phyloP scores from a whole-genome alignment of 2,113 vertebrate genomes.

The Hystrix brachyura region DNA sequence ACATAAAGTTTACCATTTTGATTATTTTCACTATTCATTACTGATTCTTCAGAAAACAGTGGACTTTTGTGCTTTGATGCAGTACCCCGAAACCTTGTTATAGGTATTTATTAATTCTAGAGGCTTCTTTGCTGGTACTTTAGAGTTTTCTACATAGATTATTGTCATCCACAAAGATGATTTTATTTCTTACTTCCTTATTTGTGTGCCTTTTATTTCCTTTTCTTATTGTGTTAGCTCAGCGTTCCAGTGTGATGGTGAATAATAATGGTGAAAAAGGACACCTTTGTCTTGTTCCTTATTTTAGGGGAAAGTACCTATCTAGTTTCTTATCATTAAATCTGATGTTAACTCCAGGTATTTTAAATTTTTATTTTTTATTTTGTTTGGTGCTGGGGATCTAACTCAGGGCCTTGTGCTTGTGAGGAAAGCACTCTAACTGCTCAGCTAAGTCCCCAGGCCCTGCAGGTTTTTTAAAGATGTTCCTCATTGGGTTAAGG shows the following conservation, averaged over 20 bases:
- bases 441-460: too few relatives aligned
- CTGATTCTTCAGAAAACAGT: not conserved
- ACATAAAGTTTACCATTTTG: not conserved
- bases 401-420: too few relatives aligned
- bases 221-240: not conserved
- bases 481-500: too few relatives aligned
- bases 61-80: not conserved
- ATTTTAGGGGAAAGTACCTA: not conserved
- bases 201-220: too few relatives aligned
- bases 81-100: not conserved
- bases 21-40: not conserved
- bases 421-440: too few relatives aligned
- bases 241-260: not conserved
- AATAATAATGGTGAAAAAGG: not conserved
- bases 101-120: not conserved
- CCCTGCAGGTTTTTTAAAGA: too few relatives aligned
- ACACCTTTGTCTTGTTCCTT: not conserved
- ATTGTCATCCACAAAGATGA: too few relatives aligned
- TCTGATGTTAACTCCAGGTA: not conserved
- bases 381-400: too few relatives aligned
- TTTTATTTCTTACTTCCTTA: too few relatives aligned
- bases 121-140: not conserved
- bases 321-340: not conserved
- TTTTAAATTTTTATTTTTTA: not conserved
- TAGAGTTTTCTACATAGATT: too few relatives aligned